phyloP scores from a whole-genome alignment of 2,797 vertebrate genomes.

The Poeciliopsis infans region DNA sequence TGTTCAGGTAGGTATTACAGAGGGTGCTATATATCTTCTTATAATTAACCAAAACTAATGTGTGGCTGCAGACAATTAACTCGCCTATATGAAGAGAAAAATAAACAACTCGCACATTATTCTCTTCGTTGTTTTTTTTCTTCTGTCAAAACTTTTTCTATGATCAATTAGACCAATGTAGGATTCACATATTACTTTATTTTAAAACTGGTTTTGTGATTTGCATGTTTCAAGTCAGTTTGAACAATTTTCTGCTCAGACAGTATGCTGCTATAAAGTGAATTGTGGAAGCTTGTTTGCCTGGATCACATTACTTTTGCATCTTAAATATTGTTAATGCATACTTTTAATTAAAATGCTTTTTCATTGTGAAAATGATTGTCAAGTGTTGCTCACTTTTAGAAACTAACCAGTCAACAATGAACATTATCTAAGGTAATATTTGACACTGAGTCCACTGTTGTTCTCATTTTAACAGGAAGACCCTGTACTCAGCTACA shows the following conservation, averaged over 20 bases:
- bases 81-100: slow-evolving; percentile 9
- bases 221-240: background rate
- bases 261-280: slow-evolving; percentile 3
- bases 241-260: background rate
- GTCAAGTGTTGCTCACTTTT: slow-evolving; percentile 1
- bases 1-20: slow-evolving; percentile 90
- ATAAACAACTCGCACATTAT: slow-evolving; percentile 13
- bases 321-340: slow-evolving; percentile 3
- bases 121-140: background rate
- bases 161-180: slow-evolving; percentile 1
- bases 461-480: slow-evolving; percentile 80
- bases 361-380: background rate
- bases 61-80: slow-evolving; percentile 13
- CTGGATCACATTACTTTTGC: slow-evolving; percentile 19
- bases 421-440: background rate
- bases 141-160: background rate
- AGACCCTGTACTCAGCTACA: slow-evolving; percentile 96
- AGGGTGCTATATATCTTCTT: slow-evolving; percentile 34
- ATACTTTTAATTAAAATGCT: background rate
- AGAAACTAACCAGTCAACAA: slow-evolving; percentile 16
- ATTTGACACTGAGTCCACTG: slow-evolving; percentile 14
- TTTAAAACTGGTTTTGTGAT: background rate
- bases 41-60: slow-evolving; percentile 61
- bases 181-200: background rate
- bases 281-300: slow-evolving; percentile 31